Percentiles rank a stretch among this genome's conserved stretches.
Conservation (phyloP, 2,113 vertebrate species). For the Amblyornis subalaris region DNA sequence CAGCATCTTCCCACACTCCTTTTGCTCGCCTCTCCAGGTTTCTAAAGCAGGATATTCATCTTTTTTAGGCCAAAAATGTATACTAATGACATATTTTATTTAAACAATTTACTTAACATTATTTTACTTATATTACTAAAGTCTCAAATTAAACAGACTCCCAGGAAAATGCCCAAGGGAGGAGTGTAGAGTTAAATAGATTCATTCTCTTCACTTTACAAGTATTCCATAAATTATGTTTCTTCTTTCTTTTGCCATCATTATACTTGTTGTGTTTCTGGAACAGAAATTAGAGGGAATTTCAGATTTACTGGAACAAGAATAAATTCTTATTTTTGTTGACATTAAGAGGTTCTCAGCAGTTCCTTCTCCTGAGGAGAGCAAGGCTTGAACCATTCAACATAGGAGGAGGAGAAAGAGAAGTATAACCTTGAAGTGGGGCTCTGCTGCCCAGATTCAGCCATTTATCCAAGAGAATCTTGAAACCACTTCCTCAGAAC, state of each 20-base stretch:
- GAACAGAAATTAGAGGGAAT: background rate
- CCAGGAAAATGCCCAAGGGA: background rate
- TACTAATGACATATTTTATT: background rate
- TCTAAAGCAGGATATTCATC: background rate
- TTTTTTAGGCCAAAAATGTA: background rate
- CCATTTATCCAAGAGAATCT: background rate
- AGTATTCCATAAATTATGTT: background rate
- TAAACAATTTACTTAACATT: background rate
- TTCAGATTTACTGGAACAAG: background rate
- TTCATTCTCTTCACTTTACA: background rate
- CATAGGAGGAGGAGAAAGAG: rapidly evolving
- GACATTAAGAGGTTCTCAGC: background rate
- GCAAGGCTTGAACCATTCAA: background rate
- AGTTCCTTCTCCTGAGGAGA: background rate
- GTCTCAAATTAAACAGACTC: background rate
- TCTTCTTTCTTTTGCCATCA: background rate
- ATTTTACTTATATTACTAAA: background rate
- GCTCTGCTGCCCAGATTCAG: background rate
- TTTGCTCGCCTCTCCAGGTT: background rate
- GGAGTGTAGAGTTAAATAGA: background rate
- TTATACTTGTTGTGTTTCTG: background rate
- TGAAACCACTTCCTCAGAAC: background rate
- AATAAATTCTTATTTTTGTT: background rate
- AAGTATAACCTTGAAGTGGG: background rate
- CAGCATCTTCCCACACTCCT: background rate